Base-by-base conservation (phyloP, 1,140 invertebrate species). In the Pinna nobilis region DNA sequence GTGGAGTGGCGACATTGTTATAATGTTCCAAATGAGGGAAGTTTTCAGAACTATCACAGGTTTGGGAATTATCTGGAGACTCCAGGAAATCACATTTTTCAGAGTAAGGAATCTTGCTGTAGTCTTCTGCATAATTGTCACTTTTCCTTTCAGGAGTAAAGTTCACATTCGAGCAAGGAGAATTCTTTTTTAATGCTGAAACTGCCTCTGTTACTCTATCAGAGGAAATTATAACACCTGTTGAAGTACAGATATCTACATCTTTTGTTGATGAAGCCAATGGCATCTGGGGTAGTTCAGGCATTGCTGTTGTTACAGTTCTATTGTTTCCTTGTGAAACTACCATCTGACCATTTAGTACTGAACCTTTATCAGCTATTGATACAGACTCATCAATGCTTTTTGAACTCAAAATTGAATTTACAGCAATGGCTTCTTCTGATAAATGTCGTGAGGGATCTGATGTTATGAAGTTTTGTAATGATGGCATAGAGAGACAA, bases 91-190 rank as follows among this genome's bases (percentile, higher is more conserved):
- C 59, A 5, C 25, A 37, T 13, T 63, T 63, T 0, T 32, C 32
- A 9, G 59, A 63, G 25, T 63, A 63, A 5, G 25, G 15, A 44
- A 63, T 63, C 28, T 41, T 63, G 28, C 20, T 63, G 4, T 63
- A 63, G 35, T 63, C 37, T 2, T 28, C 18, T 63, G 15, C 59
- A 20, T 20, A 37, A 33, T 32, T 35, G 13, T 53, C 18, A 2
- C 32, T 33, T 9, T 11, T 13, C 9, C 3, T 4, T 15, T 59
- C 3, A n/a, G 28, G 18, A 59, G 55, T 18, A n/a, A 4, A 5
- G 6, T 18, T n/a, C 55, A 35, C 30, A 6, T 59, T 18, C 6
- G 32, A 33, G 5, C 32, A 15, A 18, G 20, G 15, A 59, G 28
- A 35, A 33, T 59, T 35, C 3, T 33, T 59, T 59, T 32, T 33